Evolutionary conservation across 1,140 invertebrate species (phyloP), one percentile per base, ranked within the genome.

Genomic region (Trichoplusia ni): DNA sequence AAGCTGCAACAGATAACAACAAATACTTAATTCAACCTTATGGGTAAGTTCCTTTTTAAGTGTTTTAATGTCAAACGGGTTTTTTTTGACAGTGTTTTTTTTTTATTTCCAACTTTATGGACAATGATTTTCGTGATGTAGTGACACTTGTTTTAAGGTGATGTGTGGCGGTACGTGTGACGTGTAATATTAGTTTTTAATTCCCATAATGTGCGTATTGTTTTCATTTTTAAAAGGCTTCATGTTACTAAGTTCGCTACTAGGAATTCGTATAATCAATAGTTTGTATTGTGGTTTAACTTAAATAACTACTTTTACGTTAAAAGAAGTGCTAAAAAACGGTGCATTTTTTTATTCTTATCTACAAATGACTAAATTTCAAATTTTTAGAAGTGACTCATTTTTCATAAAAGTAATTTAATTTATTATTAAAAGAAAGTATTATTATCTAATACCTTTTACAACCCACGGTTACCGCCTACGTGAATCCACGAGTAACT

Each of bases 171-270:
- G 76, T 74, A 77, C 64, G 54, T 42, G 38, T 58, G 64, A 67
- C 59, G 64, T 51, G 69, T 64, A 56, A 40, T 60, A 40, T 38
- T 53, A 73, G 33, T 60, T 40, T 53, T 25, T 46, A 53, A 80
- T 80, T 65, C 74, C 68, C 74, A 80, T 81, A 84, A 84, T 79
- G 71, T 64, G 61, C 64, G 46, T 38, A 40, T 58, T 25, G 14
- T 54, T 53, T 54, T 33, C 7, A 31, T 37, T 54, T 53, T 29
- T 14, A 23, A 18, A 54, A 21, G 38, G 19, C n/a, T 35, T 4
- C 1, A 3, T 13, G 8, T 18, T 18, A 40, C 53, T 13, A 11
- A 4, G 31, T 58, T 58, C 19, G 25, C 37, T 42, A 42, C 19
- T n/a, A 42, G 14, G 25, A 31, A 58, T 31, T 18, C 18, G 4